Evolutionary conservation across 2,797 vertebrate species (phyloP).

Genomic region (Mus minutoides): DNA sequence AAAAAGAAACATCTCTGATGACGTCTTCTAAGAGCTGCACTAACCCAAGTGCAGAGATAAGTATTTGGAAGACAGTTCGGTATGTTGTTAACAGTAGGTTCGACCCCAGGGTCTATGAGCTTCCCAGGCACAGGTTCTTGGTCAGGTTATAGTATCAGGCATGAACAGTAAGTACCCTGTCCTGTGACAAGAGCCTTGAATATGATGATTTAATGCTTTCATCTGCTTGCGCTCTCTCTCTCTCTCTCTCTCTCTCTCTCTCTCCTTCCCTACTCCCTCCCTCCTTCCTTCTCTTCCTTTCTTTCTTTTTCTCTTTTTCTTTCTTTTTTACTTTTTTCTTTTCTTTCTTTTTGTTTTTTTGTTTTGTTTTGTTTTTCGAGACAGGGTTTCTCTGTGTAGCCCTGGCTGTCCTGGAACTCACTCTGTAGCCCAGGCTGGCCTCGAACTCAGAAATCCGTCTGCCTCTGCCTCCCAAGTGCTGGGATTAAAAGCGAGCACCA

Average conservation of each 20-base stretch:
- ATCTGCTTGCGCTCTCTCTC: background rate
- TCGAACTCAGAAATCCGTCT: too few species aligned
- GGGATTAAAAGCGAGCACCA: too few species aligned
- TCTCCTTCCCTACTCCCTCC: too few species aligned
- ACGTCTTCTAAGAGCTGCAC: background rate
- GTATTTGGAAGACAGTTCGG: background rate
- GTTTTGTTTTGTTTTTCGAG: too few species aligned
- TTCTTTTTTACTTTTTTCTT: rapidly evolving
- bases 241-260: background rate
- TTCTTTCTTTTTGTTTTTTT: too few species aligned
- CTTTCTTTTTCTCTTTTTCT: rapidly evolving
- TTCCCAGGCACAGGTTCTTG: background rate
- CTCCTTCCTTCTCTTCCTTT: too few species aligned
- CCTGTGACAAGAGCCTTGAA: background rate
- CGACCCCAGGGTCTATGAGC: background rate
- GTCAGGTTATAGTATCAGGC: background rate
- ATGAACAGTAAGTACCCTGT: background rate
- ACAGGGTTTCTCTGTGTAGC: too few species aligned
- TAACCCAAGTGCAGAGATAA: background rate
- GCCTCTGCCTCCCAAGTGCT: too few species aligned
- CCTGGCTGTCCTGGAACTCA: too few species aligned
- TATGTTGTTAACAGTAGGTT: background rate
- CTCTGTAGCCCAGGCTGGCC: too few species aligned
- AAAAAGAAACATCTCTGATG: background rate
- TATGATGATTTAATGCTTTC: background rate